Conservation (phyloP, 2,888 invertebrate genomes). For the Phengaris alcon region DNA sequence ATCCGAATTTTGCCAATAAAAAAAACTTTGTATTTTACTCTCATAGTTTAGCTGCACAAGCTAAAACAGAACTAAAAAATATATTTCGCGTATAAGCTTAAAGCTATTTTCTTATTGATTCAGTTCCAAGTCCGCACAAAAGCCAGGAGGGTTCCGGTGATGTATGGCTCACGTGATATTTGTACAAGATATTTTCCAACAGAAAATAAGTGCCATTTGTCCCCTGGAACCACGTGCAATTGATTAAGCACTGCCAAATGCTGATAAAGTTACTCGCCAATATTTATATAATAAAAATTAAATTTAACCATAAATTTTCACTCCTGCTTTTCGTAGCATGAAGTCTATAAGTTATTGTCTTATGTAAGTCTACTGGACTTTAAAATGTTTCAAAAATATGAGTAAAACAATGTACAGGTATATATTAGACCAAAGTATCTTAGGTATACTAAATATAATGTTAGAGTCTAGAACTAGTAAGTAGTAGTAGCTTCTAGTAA, state of each 20-base stretch:
- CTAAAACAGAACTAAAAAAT: neutral
- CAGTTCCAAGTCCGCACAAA: neutral
- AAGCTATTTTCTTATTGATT: neutral
- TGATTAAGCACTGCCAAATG: neutral
- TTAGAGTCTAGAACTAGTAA: no score
- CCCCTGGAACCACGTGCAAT: neutral
- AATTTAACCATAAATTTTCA: neutral
- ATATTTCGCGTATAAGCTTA: neutral
- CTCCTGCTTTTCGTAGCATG: neutral
- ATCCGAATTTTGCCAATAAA: no score
- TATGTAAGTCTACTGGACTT: neutral
- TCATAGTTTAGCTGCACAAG: neutral
- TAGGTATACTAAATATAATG: no score
- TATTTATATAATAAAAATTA: neutral
- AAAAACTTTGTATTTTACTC: no score
- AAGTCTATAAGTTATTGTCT: neutral
- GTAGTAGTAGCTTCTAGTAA: no score
- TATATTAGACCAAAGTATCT: no score
- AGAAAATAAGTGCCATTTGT: neutral
- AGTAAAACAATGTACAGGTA: no score
- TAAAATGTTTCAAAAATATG: neutral
- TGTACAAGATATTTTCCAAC: neutral
- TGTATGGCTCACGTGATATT: neutral
- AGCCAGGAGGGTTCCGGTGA: neutral
- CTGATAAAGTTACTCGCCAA: neutral